These are phyloP conservation scores for Amphipyra tragopoginis DNA, from an alignment of 2,888 invertebrate genomes.

Conservation along the genomic window DNA sequence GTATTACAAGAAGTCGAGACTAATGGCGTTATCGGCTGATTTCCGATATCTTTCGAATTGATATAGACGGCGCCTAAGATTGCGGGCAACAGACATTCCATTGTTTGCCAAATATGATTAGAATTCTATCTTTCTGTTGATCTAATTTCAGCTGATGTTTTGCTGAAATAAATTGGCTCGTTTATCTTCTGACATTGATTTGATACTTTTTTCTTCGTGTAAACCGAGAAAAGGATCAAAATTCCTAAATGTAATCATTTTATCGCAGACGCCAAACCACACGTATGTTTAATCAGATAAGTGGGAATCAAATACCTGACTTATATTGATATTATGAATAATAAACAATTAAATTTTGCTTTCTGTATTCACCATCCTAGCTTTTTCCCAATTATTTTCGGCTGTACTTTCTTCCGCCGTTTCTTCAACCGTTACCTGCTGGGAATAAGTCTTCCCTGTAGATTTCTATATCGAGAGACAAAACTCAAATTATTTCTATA, in stretches of 20 bases:
- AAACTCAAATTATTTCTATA: too few relatives aligned
- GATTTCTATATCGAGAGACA: too few relatives aligned
- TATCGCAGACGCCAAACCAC: slow-evolving; percentile 9
- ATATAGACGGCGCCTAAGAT: slow-evolving; percentile 56
- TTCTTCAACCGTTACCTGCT: too few relatives aligned
- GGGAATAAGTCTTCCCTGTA: too few relatives aligned
- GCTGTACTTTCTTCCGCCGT: too few relatives aligned
- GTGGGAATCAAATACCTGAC: slow-evolving; percentile 16
- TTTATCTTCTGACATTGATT: slow-evolving; percentile 13
- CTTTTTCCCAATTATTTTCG: too few relatives aligned
- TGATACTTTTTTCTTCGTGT: too few relatives aligned
- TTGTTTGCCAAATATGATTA: slow-evolving; percentile 37
- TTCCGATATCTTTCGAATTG: slow-evolving; percentile 46
- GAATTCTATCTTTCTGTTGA: slow-evolving; percentile 8
- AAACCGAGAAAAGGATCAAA: too few relatives aligned
- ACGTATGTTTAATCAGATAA: slow-evolving; percentile 41
- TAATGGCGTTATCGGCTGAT: slow-evolving; percentile 37
- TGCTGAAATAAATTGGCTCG: background rate
- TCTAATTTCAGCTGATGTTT: slow-evolving; percentile 13
- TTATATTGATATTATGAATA: slow-evolving; percentile 14
- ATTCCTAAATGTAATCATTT: background rate
- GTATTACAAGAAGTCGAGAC: slow-evolving; percentile 17
- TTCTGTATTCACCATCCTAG: background rate
- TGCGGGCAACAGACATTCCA: slow-evolving; percentile 23
- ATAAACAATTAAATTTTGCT: slow-evolving; percentile 9